Evolutionary conservation across 2,797 vertebrate species (phyloP).

Genomic region (Eurystomus glaucurus): DNA sequence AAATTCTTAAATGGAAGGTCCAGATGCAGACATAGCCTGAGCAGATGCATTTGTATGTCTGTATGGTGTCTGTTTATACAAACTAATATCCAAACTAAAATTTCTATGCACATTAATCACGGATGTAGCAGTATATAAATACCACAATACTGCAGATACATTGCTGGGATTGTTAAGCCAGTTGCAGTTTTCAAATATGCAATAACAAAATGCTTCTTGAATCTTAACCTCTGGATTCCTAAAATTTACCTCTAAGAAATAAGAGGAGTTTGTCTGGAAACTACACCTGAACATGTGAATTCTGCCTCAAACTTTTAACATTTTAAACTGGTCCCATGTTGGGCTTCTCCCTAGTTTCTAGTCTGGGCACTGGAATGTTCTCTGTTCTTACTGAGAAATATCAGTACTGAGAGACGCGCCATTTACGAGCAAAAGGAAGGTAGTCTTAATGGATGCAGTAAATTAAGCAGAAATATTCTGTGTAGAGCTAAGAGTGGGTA

Average conservation of each 20-base stretch:
- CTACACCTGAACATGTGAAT: neutral
- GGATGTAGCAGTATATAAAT: neutral
- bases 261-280: neutral
- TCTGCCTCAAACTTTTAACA: neutral
- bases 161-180: neutral
- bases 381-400: constrained; percentile 24
- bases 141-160: neutral
- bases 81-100: neutral
- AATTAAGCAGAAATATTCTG: constrained; percentile 45
- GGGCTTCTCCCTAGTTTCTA: neutral
- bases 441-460: constrained; percentile 24
- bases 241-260: neutral
- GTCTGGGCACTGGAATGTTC: too few relatives aligned
- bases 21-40: neutral
- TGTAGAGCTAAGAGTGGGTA: constrained; percentile 27
- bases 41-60: neutral
- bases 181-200: neutral
- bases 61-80: neutral
- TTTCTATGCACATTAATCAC: rapidly evolving
- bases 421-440: constrained; percentile 34
- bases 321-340: neutral
- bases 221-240: neutral
- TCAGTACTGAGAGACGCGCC: neutral
- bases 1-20: neutral
- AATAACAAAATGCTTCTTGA: neutral